These are phyloP conservation scores for Psilanteris sp. DNA, from an alignment of 1,140 invertebrate genomes.

Conservation along the genomic window DNA sequence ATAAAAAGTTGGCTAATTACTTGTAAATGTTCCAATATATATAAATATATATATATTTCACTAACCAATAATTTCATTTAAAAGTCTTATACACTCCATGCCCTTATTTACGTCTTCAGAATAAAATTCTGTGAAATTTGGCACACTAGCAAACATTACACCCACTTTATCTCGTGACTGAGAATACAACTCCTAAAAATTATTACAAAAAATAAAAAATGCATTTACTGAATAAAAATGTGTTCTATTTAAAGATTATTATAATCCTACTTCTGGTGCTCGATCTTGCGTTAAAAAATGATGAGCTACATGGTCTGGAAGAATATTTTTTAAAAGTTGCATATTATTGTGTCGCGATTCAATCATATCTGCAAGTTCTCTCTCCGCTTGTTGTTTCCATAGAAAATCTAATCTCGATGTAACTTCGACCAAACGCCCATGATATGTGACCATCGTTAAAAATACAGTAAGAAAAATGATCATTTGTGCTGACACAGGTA, in stretches of 20 bases:
- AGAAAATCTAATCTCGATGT: slow-evolving; percentile 95
- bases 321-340: slow-evolving; percentile 93
- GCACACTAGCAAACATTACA: slow-evolving; percentile 98
- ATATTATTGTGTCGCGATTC: slow-evolving; percentile 92
- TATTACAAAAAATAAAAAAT: slow-evolving; percentile 17
- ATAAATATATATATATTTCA: no score
- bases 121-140: slow-evolving; percentile 99
- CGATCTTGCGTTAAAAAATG: slow-evolving; percentile 92
- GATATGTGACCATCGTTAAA: slow-evolving; percentile 92
- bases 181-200: slow-evolving; percentile 93
- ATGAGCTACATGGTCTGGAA: slow-evolving; percentile 96
- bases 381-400: slow-evolving; percentile 96
- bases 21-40: no score
- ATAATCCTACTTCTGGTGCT: slow-evolving; percentile 83
- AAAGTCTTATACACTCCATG: slow-evolving; percentile 96
- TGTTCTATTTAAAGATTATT: not conserved
- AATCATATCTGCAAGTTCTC: slow-evolving; percentile 94
- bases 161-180: slow-evolving; percentile 95
- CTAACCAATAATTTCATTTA: slow-evolving; percentile 98
- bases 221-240: not conserved
- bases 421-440: slow-evolving; percentile 93
- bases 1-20: slow-evolving; percentile 21
- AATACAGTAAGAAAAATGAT: slow-evolving; percentile 89
- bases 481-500: slow-evolving; percentile 88
- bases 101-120: slow-evolving; percentile 98